Percentiles rank a stretch among this genome's conserved stretches.
These are phyloP conservation scores for Hypolimnas misippus DNA, from an alignment of 2,888 invertebrate genomes.

Conservation along the genomic window DNA sequence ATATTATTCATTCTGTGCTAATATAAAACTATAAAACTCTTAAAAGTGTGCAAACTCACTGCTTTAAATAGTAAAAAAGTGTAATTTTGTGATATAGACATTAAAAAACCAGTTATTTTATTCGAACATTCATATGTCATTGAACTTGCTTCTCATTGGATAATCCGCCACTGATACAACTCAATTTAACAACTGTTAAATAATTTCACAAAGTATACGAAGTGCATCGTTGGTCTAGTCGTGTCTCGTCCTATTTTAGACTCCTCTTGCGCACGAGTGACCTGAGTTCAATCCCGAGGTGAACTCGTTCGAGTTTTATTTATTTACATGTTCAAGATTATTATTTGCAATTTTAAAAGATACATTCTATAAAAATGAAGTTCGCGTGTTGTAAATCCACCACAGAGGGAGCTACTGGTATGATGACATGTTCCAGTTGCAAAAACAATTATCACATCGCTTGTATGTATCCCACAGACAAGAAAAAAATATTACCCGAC, in stretches of 20 bases:
- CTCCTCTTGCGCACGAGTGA: conserved; percentile 10
- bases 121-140: conserved; percentile 9
- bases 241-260: neutral
- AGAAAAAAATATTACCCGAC: conserved; percentile 1
- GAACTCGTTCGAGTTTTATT: neutral
- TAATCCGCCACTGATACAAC: neutral
- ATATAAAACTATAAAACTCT: neutral
- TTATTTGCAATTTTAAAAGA: too few species aligned
- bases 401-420: conserved; percentile 2
- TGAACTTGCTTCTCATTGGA: conserved; percentile 1
- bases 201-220: neutral
- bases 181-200: neutral
- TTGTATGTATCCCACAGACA: conserved; percentile 3
- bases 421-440: conserved; percentile 6
- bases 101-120: conserved; percentile 12
- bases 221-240: neutral
- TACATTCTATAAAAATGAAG: conserved; percentile 12
- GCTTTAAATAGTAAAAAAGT: conserved; percentile 7
- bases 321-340: too few species aligned
- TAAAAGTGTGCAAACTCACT: conserved; percentile 2
- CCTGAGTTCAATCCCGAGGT: conserved; percentile 5
- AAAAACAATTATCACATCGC: conserved; percentile 9
- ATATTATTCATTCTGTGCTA: too few species aligned
- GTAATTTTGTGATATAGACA: conserved; percentile 11
- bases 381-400: conserved; percentile 8